phyloP scores from a whole-genome alignment of 1,140 invertebrate species.

The Triops cancriformis region DNA sequence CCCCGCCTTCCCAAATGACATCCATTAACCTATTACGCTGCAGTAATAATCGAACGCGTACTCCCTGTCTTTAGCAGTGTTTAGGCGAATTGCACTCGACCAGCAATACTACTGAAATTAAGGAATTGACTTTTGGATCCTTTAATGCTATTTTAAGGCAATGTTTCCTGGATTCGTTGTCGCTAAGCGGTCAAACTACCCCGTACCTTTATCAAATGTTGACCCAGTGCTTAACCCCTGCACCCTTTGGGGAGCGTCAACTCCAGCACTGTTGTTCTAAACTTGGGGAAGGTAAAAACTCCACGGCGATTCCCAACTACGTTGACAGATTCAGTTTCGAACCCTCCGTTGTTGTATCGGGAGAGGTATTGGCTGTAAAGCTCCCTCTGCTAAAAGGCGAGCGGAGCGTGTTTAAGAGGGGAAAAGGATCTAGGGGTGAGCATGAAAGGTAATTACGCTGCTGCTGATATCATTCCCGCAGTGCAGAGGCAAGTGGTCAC shows the following conservation, averaged over 20 bases:
- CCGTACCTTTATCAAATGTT: background rate
- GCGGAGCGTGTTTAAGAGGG: background rate
- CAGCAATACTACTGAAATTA: too few species aligned
- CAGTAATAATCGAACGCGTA: too few species aligned
- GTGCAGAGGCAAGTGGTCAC: conserved; percentile 8
- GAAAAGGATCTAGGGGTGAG: background rate
- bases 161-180: too few species aligned
- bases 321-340: background rate
- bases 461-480: background rate
- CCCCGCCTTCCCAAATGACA: too few species aligned
- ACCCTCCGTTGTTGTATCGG: background rate
- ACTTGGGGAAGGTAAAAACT: background rate
- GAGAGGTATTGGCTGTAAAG: background rate
- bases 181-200: too few species aligned
- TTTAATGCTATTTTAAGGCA: too few species aligned
- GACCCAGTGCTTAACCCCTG: background rate
- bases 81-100: too few species aligned
- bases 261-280: background rate
- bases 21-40: too few species aligned
- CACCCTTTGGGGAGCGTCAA: background rate
- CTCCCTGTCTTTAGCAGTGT: too few species aligned
- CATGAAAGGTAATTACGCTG: background rate
- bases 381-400: background rate
- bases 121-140: too few species aligned
- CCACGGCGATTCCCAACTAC: background rate